phyloP scores from a whole-genome alignment of 2,888 invertebrate genomes.

The Pseudoips prasinana region DNA sequence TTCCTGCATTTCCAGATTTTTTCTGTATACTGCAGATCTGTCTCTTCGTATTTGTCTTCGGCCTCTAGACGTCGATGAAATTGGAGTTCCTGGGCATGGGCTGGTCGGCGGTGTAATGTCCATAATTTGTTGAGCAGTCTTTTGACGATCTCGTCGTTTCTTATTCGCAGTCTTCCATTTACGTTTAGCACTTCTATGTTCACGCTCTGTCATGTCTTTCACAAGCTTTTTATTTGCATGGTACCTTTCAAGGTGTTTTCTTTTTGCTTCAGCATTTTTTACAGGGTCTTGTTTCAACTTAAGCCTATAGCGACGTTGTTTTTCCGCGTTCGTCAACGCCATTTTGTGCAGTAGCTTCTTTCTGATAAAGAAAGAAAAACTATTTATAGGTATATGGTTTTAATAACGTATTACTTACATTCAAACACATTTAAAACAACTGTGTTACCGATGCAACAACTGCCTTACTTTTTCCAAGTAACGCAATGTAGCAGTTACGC shows the following conservation, averaged over 20 bases:
- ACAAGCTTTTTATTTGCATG: constrained; percentile 9
- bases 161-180: constrained; percentile 9
- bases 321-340: too few species aligned
- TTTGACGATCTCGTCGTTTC: constrained; percentile 11
- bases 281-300: constrained; percentile 3
- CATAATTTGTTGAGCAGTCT: constrained; percentile 6
- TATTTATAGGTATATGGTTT: too few species aligned
- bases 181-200: constrained; percentile 8
- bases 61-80: background rate
- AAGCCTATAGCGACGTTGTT: constrained; percentile 1
- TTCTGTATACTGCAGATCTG: constrained; percentile 7
- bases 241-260: constrained; percentile 8
- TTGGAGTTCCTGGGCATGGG: background rate
- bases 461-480: background rate
- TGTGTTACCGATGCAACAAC: constrained; percentile 1
- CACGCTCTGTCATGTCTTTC: constrained; percentile 7
- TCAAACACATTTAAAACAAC: too few species aligned
- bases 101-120: background rate
- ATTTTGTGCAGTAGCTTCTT: too few species aligned
- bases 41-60: constrained; percentile 10
- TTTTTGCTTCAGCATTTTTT: constrained; percentile 10
- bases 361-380: too few species aligned
- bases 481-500: constrained; percentile 7
- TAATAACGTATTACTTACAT: too few species aligned
- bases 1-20: constrained; percentile 7